Base-by-base conservation (phyloP, 1,140 invertebrate genomes). In the Araneus ventricosus region DNA sequence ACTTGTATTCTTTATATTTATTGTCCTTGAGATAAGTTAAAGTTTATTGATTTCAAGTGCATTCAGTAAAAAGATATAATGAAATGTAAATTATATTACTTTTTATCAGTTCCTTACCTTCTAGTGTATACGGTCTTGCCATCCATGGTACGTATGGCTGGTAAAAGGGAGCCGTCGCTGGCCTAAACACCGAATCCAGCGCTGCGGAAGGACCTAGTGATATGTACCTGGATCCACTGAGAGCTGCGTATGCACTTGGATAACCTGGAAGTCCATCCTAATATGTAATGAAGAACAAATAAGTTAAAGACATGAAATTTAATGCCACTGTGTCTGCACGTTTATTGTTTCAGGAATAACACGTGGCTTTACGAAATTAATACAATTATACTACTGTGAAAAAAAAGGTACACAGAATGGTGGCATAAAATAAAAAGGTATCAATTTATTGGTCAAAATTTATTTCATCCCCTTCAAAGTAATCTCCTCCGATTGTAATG, bases 81-180 rank as follows among this genome's bases (percentile, higher is more conserved):
- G 2, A 30, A 14, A 34, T 34, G 75, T 30, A 39, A 30, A 34
- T 27, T 37, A 30, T 80, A 22, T 5, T 14, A n/a, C 17, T 39
- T 41, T 3, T 30, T 8, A 41, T 5, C 0, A 4, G 0, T 87
- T 30, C 24, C 52, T 91, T 75, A 86, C 91, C 91, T 39, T 93
- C 91, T 3, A 93, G 41, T 17, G 70, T 79, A 34, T 93, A 93
- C 4, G 91, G 67, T 61, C 91, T 87, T 39, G 91, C 37, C 85
- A 93, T 88, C 91, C 91, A 93, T 8, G 91, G 91, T 27, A 93
- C 91, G 17, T 93, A 93, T 0, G 91, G 85, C 24, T 93, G 91
- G 22, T 93, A 93, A 27, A 93, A 93, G 1, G 90, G 57, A 0
- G 79, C 37, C 0, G 84, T 45, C 3, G 91, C 8, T 2, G 91